phyloP scores from a whole-genome alignment of 2,113 vertebrate species.

The Origma solitaria region DNA sequence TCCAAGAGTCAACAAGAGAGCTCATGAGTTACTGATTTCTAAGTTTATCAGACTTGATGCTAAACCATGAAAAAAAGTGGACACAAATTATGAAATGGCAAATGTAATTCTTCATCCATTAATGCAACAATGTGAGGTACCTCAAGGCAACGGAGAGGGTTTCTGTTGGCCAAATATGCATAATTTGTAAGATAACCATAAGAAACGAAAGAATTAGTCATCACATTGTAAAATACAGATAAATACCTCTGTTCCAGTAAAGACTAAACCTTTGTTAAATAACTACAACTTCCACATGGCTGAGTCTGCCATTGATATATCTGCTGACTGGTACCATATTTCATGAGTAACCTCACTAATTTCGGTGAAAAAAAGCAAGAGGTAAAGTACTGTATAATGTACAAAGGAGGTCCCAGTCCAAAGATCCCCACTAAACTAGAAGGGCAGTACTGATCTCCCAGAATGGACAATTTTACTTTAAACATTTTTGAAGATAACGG shows the following conservation, averaged over 20 bases:
- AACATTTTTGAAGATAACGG: background rate
- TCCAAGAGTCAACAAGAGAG: background rate
- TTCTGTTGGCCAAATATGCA: background rate
- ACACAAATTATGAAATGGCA: background rate
- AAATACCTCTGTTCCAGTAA: background rate
- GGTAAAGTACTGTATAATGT: background rate
- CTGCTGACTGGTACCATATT: background rate
- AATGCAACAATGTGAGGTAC: background rate
- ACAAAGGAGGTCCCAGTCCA: background rate
- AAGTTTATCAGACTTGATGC: background rate
- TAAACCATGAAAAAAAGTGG: background rate
- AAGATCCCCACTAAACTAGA: background rate
- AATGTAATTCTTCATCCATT: constrained; percentile 7
- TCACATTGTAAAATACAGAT: background rate
- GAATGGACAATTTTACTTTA: background rate
- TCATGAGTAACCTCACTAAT: background rate
- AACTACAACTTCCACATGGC: background rate
- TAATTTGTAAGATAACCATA: background rate
- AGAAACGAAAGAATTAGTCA: background rate
- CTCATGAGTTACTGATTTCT: background rate
- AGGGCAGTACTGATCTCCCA: background rate
- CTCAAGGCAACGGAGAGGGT: background rate
- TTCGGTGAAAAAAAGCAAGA: background rate
- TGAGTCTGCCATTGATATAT: background rate
- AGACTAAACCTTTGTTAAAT: background rate